Percentiles rank a stretch among this genome's conserved stretches.
phyloP scores from a whole-genome alignment of 1,140 invertebrate genomes.

The Yoshiicerus persimilis region DNA sequence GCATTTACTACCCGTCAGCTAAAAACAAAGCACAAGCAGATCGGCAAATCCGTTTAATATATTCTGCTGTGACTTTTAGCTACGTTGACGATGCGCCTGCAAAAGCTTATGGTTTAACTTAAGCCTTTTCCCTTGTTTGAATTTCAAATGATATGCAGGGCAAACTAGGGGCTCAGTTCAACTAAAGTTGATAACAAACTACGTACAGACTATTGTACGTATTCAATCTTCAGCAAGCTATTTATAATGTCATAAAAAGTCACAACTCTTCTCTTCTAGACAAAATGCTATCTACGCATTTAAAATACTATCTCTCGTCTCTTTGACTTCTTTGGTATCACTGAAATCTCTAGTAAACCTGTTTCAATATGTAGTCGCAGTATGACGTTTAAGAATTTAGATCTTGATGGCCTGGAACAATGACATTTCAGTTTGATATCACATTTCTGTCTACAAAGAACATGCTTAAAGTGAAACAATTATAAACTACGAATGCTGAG shows the following conservation, averaged over 20 bases:
- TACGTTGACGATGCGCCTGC: neutral
- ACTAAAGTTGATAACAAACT: neutral
- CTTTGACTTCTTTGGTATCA: too few species aligned
- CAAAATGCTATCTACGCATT: too few species aligned
- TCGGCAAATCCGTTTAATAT: neutral
- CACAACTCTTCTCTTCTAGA: neutral
- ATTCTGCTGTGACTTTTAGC: neutral
- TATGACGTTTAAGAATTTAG: too few species aligned
- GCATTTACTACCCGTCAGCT: neutral
- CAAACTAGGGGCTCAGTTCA: neutral
- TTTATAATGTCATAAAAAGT: neutral
- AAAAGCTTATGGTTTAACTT: neutral
- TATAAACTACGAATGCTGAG: too few species aligned
- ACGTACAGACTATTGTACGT: neutral
- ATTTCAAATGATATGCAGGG: neutral
- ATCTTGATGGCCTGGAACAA: too few species aligned
- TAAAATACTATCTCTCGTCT: too few species aligned
- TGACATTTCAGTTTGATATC: too few species aligned
- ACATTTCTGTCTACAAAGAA: too few species aligned
- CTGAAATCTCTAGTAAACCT: too few species aligned
- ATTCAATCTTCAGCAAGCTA: neutral
- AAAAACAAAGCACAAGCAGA: neutral
- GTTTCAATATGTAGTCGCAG: too few species aligned
- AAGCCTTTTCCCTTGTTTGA: neutral
- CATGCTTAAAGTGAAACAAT: too few species aligned